Evolutionary conservation across 1,140 invertebrate species (phyloP), one percentile per base, ranked within the genome.

Genomic region (Polypedilum pembai): DNA sequence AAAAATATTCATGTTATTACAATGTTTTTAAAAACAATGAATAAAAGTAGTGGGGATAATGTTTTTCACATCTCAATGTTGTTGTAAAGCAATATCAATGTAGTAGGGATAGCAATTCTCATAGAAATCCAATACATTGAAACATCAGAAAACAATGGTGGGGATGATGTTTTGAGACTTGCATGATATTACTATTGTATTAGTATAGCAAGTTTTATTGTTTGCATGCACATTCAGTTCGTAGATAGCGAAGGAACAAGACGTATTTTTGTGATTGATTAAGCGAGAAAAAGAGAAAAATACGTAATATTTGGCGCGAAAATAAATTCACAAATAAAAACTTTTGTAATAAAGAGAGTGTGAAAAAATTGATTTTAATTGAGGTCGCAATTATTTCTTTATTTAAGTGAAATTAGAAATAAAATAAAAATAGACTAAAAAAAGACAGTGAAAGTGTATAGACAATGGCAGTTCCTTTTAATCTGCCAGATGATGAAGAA

Each of bases 381-480:
- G n/a, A 56, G 45, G 45, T 56, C 45, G n/a, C 12, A 33, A 3
- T 33, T 33, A 5, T 33, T 33, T 33, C 24, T 33, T 33, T 33
- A 56, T 56, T 20, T 8, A 66, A 66, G 17, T 69, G 65, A 69
- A 10, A 69, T 20, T 18, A 20, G 17, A 4, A 20, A 65, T 4
- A 65, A 65, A 66, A 66, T 17, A 66, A 69, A 69, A 69, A 18
- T 18, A 69, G 20, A 69, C 17, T 69, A 18, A 69, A 69, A 69
- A 69, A 69, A 69, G 17, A 69, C 65, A 69, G 65, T 69, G 17
- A 8, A 69, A 20, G 3, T 20, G 10, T 18, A n/a, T n/a, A 8
- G 20, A 69, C 17, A 69, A 69, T 69, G 65, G 65, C 65, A 69
- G 12, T 69, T 69, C 65, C 65, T 18, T 69, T 69, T 18, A 20